A percentile compares a stretch with the other conserved stretches of the same genome.
Evolutionary conservation across 2,888 invertebrate genomes (phyloP).

Genomic region (Rhogogaster chlorosoma): DNA sequence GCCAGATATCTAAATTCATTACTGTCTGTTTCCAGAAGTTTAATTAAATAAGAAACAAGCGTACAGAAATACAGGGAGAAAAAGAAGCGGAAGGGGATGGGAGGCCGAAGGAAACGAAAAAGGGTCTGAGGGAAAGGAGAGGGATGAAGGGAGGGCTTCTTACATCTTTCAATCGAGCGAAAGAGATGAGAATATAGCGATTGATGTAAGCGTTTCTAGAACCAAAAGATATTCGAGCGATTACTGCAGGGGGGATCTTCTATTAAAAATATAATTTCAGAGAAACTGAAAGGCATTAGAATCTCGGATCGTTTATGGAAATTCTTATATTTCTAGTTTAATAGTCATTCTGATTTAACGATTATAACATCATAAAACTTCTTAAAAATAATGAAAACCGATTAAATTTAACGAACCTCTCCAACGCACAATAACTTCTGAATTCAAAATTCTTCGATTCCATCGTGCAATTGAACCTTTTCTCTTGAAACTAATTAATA

Average conservation of each 20-base stretch:
- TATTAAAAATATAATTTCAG: constrained; percentile 16
- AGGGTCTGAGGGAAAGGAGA: background rate
- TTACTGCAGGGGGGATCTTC: background rate
- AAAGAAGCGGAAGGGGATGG: background rate
- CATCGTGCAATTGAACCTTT: background rate
- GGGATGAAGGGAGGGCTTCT: background rate
- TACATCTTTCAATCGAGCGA: constrained; percentile 7
- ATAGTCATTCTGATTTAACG: background rate
- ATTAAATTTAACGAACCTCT: constrained; percentile 18
- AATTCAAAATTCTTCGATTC: background rate
- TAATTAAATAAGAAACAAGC: constrained; percentile 70
- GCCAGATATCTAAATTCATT: constrained; percentile 70
- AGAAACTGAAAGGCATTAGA: constrained; percentile 9
- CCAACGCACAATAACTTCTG: background rate
- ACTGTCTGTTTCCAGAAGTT: constrained; percentile 68
- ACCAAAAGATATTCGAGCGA: constrained; percentile 10
- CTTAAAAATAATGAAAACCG: background rate
- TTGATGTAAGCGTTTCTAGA: constrained; percentile 19
- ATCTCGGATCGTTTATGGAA: background rate
- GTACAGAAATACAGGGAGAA: background rate
- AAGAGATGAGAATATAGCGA: constrained; percentile 35
- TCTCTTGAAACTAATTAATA: background rate
- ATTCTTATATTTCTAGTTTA: constrained; percentile 12
- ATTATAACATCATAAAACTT: constrained; percentile 7
- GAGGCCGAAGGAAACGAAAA: background rate